A percentile compares a stretch with the other conserved stretches of the same genome.
Evolutionary conservation across 2,888 invertebrate species (phyloP).

Genomic region (Dromius quadrimaculatus): DNA sequence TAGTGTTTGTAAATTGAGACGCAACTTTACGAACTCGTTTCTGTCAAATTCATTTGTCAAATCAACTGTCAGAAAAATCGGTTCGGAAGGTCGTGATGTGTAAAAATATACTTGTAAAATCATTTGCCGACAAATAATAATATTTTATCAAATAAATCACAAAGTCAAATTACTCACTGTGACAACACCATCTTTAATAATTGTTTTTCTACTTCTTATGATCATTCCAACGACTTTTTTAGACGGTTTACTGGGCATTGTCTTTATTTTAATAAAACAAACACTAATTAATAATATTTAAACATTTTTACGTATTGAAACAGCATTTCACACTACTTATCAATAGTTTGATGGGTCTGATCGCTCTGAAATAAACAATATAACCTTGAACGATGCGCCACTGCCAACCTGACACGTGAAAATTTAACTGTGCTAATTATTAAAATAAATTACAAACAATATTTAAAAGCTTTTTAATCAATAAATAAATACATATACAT

Average conservation of each 20-base stretch:
- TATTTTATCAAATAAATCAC: constrained; percentile 22
- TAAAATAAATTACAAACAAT: too few relatives aligned
- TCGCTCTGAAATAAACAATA: constrained; percentile 49
- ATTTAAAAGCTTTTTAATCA: too few relatives aligned
- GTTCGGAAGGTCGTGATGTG: too few relatives aligned
- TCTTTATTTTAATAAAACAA: constrained; percentile 46
- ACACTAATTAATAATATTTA: constrained; percentile 44
- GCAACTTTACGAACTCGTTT: too few relatives aligned
- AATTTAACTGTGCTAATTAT: constrained; percentile 1
- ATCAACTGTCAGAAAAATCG: too few relatives aligned
- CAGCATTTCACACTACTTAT: constrained; percentile 34
- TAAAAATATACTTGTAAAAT: too few relatives aligned
- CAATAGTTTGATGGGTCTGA: constrained; percentile 42
- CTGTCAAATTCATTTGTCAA: too few relatives aligned
- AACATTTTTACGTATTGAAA: constrained; percentile 41
- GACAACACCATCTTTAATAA: constrained; percentile 89
- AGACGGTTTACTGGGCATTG: constrained; percentile 81
- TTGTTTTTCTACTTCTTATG: constrained; percentile 87
- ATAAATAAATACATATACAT: too few relatives aligned
- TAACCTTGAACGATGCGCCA: constrained; percentile 33
- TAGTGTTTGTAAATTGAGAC: too few relatives aligned
- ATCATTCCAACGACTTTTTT: constrained; percentile 90
- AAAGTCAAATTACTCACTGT: constrained; percentile 78
- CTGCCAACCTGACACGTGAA: constrained; percentile 31
- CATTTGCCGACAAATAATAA: constrained; percentile 22